Conservation (phyloP, 2,113 vertebrate genomes). For the Leptodactylus fuscus region DNA sequence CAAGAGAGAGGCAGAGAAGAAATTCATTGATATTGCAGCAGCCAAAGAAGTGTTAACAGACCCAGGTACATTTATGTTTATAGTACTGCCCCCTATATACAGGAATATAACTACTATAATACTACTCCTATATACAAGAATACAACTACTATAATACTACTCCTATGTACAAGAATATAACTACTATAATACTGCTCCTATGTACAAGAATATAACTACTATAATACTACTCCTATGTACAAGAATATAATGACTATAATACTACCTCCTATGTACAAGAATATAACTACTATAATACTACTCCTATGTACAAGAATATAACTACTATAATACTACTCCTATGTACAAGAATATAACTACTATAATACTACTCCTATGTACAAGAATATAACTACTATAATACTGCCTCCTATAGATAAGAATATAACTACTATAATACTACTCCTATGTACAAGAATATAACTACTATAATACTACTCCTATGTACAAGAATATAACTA, state of each 20-base stretch:
- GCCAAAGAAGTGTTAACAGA: slow-evolving; percentile 85
- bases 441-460: background rate
- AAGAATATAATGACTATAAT: slow-evolving; percentile 10
- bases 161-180: slow-evolving; percentile 6
- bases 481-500: slow-evolving; percentile 6
- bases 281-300: slow-evolving; percentile 26
- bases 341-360: background rate
- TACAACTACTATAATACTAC: slow-evolving; percentile 6
- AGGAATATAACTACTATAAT: background rate
- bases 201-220: too few relatives aligned
- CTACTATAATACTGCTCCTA: slow-evolving; percentile 8
- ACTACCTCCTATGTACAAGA: background rate
- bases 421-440: slow-evolving; percentile 25
- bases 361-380: background rate
- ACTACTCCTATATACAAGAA: background rate
- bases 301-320: background rate
- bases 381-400: slow-evolving; percentile 11
- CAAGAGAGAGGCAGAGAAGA: slow-evolving; percentile 83
- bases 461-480: slow-evolving; percentile 8
- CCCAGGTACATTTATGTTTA: slow-evolving; percentile 70
- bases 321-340: background rate
- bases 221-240: background rate
- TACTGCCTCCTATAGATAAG: background rate
- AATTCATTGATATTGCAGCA: slow-evolving; percentile 82
- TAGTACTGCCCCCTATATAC: slow-evolving; percentile 1